Base-by-base conservation (phyloP, 1,140 invertebrate genomes). In the Cecropterus lyciades region DNA sequence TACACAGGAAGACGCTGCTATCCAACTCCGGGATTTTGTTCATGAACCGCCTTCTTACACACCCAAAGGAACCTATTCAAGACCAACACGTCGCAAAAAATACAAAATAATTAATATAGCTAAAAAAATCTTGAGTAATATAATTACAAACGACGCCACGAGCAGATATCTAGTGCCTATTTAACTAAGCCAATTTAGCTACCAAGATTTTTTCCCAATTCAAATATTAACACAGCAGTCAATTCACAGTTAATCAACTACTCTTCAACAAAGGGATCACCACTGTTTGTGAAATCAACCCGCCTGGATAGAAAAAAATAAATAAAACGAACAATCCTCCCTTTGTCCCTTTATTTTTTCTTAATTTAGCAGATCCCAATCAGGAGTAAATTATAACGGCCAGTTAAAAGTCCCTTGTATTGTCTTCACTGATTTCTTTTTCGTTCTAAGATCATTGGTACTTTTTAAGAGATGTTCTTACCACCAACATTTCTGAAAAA, bases 361-460 rank as follows among this genome's bases (percentile, higher is more conserved):
- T 88, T 90, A 90, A 90, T 90, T 88, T 87, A 83, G 67, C 84
- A 87, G 86, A 91, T 91, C 86, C 75, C 88, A 91, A 91, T 91
- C 88, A 85, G 80, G 77, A 84, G 85, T 89, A 89, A 91, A 91
- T 91, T 91, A 91, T 89, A 91, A 89, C 86, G 83, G 84, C 70
- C 73, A 85, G 82, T 89, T 87, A 85, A 88, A 87, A 86, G 86
- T 84, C 80, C 79, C 75, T 72, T 77, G 79, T 78, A 84, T 90
- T 89, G 87, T 89, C 73, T 81, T 78, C 73, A 67, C 62, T 72
- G 69, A 81, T 79, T 77, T 75, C 76, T 77, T 79, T 77, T 74
- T 70, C 68, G 65, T 60, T 64, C 68, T 72, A 49, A 55, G 43
- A 72, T 87, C 84, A 87, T 86, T 71, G 87, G 76, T 75, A 87